phyloP scores from a whole-genome alignment of 2,797 vertebrate genomes.

The Sciurus vulgaris region DNA sequence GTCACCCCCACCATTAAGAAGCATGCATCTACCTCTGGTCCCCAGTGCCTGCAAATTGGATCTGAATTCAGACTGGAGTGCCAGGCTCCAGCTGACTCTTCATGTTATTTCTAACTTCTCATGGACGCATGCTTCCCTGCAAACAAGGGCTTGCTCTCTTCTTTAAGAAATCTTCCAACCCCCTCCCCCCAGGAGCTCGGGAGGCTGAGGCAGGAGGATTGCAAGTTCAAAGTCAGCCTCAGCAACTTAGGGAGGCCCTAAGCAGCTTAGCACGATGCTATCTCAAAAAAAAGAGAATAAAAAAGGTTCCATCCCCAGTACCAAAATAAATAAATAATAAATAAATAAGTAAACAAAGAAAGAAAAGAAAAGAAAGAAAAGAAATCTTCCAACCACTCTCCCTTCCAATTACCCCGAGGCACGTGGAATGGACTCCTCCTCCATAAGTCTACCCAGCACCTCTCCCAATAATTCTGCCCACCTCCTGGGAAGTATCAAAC shows the following conservation, averaged over 20 bases:
- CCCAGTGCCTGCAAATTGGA: neutral
- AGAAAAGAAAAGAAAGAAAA: neutral
- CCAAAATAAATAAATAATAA: too few species aligned
- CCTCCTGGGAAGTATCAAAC: neutral
- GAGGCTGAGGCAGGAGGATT: too few species aligned
- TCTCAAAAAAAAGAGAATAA: too few species aligned
- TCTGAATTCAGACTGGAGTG: neutral
- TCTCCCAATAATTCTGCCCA: neutral
- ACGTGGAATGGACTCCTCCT: neutral
- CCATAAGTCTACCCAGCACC: neutral
- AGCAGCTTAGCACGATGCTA: too few species aligned
- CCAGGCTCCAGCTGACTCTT: neutral
- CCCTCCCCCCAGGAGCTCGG: too few species aligned
- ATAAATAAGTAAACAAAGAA: too few species aligned
- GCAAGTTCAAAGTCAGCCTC: too few species aligned
- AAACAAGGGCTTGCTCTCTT: neutral
- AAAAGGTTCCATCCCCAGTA: too few species aligned
- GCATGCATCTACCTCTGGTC: neutral
- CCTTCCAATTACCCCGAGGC: neutral
- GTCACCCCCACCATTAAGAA: constrained; percentile 15
- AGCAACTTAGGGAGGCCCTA: too few species aligned
- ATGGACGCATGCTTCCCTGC: neutral
- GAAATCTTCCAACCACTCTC: neutral
- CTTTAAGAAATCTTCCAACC: neutral
- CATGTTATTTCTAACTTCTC: neutral